Conservation (phyloP, 2,113 vertebrate species). For the Microtus ochrogaster region DNA sequence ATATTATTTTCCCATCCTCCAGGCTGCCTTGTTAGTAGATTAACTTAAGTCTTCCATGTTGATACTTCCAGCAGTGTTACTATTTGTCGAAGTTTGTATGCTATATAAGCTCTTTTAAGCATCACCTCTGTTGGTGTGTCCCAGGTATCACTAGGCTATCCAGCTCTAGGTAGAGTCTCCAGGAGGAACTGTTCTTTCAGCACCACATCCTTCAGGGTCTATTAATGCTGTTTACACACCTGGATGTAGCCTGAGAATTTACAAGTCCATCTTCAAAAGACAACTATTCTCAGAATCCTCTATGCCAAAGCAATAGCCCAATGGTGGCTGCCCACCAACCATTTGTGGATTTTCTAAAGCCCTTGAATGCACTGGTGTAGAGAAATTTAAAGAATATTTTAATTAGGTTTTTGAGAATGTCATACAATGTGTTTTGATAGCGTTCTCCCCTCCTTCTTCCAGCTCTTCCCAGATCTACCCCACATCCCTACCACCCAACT, state of each 20-base stretch:
- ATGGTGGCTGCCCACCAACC: not conserved
- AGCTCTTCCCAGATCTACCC: not conserved
- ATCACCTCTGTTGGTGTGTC: not conserved
- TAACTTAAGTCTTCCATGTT: not conserved
- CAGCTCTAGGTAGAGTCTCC: not conserved
- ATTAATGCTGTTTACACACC: not conserved
- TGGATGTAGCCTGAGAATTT: not conserved
- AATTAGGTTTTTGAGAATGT: not conserved
- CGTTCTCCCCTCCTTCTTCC: not conserved
- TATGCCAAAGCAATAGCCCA: not conserved
- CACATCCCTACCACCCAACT: not conserved
- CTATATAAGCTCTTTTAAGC: not conserved
- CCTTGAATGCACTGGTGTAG: not conserved
- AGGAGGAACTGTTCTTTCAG: conserved; percentile 75
- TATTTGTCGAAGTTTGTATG: not conserved
- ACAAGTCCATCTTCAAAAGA: not conserved
- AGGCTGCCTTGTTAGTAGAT: not conserved
- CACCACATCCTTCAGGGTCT: not conserved
- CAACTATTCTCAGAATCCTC: not conserved
- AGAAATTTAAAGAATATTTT: not conserved
- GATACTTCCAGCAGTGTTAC: not conserved
- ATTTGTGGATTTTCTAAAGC: not conserved
- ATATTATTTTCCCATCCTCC: not conserved
- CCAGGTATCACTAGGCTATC: not conserved
- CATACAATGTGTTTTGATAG: not conserved